phyloP scores from a whole-genome alignment of 2,797 vertebrate species.

The Dendrocincla fuliginosa region DNA sequence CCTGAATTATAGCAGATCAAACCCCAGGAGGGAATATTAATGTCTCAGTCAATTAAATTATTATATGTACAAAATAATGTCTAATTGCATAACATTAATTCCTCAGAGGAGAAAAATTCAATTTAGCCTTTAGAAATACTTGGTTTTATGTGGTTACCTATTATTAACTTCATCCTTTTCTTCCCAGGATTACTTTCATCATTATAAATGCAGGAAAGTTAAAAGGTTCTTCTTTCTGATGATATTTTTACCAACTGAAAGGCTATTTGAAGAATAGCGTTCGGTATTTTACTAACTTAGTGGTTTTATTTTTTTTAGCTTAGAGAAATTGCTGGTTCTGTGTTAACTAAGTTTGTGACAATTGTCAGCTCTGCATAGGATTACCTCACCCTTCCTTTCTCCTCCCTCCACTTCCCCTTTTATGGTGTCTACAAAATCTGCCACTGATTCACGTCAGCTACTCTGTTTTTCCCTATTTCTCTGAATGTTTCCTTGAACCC shows the following conservation, averaged over 20 bases:
- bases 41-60: background rate
- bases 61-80: background rate
- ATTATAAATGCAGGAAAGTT: background rate
- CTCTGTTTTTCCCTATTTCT: background rate
- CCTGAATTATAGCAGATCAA: background rate
- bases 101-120: background rate
- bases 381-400: background rate
- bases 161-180: background rate
- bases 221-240: background rate
- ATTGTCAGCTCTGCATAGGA: background rate
- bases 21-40: background rate
- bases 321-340: background rate
- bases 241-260: background rate
- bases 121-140: conserved; percentile 11
- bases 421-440: background rate
- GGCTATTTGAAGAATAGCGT: background rate
- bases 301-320: background rate
- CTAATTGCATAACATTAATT: conserved; percentile 3
- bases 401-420: background rate
- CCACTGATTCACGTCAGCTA: background rate
- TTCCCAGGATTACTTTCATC: background rate
- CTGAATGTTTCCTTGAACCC: background rate
- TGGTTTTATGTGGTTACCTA: background rate
- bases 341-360: background rate
- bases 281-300: background rate